Evolutionary conservation across 2,888 invertebrate genomes (phyloP), one percentile per base, ranked within the genome.

Genomic region (Eubasilissa splendida): DNA sequence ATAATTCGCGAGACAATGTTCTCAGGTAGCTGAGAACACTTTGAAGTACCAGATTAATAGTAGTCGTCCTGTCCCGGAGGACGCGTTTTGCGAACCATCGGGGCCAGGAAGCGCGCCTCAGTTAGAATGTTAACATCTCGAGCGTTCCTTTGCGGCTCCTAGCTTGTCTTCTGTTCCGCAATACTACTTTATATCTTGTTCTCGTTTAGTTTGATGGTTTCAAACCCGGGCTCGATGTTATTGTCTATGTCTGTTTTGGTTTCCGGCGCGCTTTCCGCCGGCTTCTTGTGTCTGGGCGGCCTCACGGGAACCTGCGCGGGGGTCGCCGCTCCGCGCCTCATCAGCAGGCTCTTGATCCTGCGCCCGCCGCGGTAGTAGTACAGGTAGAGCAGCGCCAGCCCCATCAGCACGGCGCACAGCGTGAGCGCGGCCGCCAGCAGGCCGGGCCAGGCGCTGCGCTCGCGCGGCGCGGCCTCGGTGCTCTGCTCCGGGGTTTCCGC

Each of bases 291-390:
- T 9, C 79, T 56, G 42, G 77, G 80, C 7, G 5, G 88, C 86
- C 2, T 90, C 88, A 0, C 90, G 90, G 0, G 91, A 0, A 90
- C 90, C 0, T 90, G 90, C 0, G 88, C 89, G 0, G 88, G 86
- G 0, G 86, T 80, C 1, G 88, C 86, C 2, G 87, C 86, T 80
- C 77, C 81, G 71, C 89, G 90, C 54, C 89, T 88, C 83, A 90
- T 92, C 50, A 94, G 87, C 86, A 94, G 90, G 84, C 89, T 91
- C 88, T 94, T 94, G 84, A 95, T 91, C 84, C 91, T 91, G 42
- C 42, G 42, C 85, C 93, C 93, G 85, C 94, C 93, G 88, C 94
- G 93, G 90, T 95, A 95, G 87, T 94, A 95, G 88, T 95, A 95
- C 85, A 94, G 89, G 88, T 95, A 95, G 85, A 95, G 90, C 82